Percentiles rank a stretch among this genome's conserved stretches.
These are phyloP conservation scores for Trematocara zebra DNA, from an alignment of 2,113 vertebrate genomes.

Conservation along the genomic window DNA sequence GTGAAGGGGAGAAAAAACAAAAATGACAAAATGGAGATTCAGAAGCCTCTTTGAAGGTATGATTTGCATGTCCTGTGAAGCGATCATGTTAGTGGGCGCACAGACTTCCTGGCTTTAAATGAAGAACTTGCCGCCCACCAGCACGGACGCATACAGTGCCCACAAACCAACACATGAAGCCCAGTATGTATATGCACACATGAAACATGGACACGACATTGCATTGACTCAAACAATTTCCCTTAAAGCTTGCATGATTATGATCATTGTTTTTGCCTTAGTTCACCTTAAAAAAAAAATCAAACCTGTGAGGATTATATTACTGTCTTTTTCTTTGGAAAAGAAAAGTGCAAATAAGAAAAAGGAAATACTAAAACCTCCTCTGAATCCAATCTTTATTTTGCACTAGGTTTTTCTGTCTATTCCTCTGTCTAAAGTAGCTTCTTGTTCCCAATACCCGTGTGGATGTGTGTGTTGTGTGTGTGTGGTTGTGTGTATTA, in stretches of 20 bases:
- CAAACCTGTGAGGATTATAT: neutral
- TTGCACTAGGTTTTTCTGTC: neutral
- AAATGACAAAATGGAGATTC: neutral
- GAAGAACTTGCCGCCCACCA: slow-evolving; percentile 23
- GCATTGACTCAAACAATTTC: neutral
- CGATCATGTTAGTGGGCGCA: slow-evolving; percentile 16
- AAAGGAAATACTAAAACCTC: neutral
- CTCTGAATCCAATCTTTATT: neutral
- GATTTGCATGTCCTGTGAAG: slow-evolving; percentile 21
- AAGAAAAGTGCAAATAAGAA: neutral
- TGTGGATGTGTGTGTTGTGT: neutral
- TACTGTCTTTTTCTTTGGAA: neutral
- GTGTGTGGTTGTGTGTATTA: neutral
- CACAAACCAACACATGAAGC: neutral
- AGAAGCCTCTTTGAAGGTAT: neutral
- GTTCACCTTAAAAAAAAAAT: neutral
- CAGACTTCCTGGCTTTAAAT: slow-evolving; percentile 24
- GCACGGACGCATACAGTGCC: neutral
- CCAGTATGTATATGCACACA: neutral
- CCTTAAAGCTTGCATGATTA: neutral
- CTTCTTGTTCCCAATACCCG: neutral
- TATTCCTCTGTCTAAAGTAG: neutral
- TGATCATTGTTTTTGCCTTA: neutral
- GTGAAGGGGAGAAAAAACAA: neutral
- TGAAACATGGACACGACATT: neutral